Evolutionary conservation across 1,140 invertebrate species (phyloP).

Genomic region (Drosophila ironensis): DNA sequence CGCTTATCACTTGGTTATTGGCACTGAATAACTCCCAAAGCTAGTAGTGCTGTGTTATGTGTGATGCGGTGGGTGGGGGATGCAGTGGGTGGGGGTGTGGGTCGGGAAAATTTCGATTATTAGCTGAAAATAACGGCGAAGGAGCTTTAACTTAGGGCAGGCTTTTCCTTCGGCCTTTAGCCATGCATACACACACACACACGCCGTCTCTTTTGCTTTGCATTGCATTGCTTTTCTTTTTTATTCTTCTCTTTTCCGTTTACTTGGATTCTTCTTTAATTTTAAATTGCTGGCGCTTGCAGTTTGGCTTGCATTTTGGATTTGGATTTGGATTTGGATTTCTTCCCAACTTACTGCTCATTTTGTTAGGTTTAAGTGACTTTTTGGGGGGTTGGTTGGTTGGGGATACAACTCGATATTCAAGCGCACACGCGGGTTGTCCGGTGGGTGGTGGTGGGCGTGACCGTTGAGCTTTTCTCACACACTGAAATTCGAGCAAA

Average conservation of each 20-base stretch:
- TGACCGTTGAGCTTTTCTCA: conserved; percentile 68
- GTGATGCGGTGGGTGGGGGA: conserved; percentile 15
- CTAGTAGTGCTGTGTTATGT: conserved; percentile 58
- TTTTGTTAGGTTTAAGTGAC: conserved; percentile 60
- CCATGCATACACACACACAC: conserved; percentile 54
- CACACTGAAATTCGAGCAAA: conserved; percentile 51
- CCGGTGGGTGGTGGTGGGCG: conserved; percentile 54
- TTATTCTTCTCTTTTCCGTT: conserved; percentile 36
- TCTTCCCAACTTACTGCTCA: conserved; percentile 69
- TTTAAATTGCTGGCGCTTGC: conserved; percentile 10
- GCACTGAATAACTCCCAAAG: conserved; percentile 29
- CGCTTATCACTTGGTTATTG: conserved; percentile 36
- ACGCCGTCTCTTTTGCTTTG: conserved; percentile 30
- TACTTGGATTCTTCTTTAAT: conserved; percentile 26
- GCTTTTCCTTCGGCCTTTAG: conserved; percentile 32
- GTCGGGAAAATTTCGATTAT: conserved; percentile 23
- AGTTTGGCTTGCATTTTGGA: background rate
- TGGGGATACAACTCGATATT: conserved; percentile 33
- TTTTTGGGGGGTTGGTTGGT: conserved; percentile 23
- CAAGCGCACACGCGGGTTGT: conserved; percentile 56
- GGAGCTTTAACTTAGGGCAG: conserved; percentile 45
- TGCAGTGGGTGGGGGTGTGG: background rate
- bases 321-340: no score
- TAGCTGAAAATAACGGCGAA: conserved; percentile 12
- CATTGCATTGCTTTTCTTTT: conserved; percentile 31